Evolutionary conservation across 2,113 vertebrate genomes (phyloP), one percentile per base, ranked within the genome.

Genomic region (Hypocryptadius cinnamomeus): DNA sequence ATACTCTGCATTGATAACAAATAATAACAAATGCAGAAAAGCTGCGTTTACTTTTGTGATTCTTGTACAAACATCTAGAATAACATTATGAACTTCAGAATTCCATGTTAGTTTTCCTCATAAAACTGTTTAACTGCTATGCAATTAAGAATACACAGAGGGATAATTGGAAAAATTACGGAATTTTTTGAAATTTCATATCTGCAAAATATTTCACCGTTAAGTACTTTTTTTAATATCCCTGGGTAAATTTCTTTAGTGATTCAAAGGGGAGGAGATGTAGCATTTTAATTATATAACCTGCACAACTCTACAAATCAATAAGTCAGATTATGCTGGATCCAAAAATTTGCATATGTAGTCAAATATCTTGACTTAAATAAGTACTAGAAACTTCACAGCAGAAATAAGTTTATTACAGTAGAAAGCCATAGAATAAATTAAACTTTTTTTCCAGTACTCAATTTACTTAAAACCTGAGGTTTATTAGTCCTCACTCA

Each of bases 171-270:
- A 54, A 33, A 71, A 64, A 47, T 18, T 44, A 53, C 4, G 42
- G 12, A 11, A 6, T 31, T 68, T 48, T 42, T 18, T 3, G 0
- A 2, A 5, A 2, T 64, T 74, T 76, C 1, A 0, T 63, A 39
- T 18, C 24, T 60, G 9, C 83, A 7, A 83, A 80, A 17, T 56
- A 47, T 74, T 63, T 84, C 71, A 30, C 10, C 18, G 5, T 23
- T 83, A 39, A 51, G 8, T 69, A 27, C 12, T 31, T 51, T 51
- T 66, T 76, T 60, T 10, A 40, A 50, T 39, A 66, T 63, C 15
- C 20, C 5, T 60, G 8, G 10, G 11, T 70, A 79, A 72, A 48
- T 57, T 28, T 72, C 31, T 92, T 63, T 27, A 74, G 14, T 59
- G 13, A 11, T 78, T 80, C 11, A 51, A 30, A 80, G 78, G n/a